A percentile compares a stretch with the other conserved stretches of the same genome.
phyloP scores from a whole-genome alignment of 2,113 vertebrate species.

The Catharus fuscescens region DNA sequence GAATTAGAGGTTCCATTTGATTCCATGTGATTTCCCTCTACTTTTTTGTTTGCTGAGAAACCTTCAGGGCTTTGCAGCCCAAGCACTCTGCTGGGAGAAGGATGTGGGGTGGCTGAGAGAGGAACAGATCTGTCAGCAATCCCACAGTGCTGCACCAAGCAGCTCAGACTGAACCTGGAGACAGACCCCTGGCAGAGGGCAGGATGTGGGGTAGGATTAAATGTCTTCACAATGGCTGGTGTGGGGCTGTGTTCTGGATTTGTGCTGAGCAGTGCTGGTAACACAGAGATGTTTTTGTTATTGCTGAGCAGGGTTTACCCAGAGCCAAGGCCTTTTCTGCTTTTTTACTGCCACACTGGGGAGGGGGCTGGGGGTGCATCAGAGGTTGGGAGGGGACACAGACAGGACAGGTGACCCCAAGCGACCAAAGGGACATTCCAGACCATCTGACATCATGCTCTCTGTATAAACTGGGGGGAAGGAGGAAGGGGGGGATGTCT shows the following conservation, averaged over 20 bases:
- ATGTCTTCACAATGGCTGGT: background rate
- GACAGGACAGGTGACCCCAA: background rate
- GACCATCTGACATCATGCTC: background rate
- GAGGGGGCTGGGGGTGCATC: no score
- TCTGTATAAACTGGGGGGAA: background rate
- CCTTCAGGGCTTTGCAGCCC: background rate
- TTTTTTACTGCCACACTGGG: no score
- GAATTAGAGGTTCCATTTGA: background rate
- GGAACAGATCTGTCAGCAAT: background rate
- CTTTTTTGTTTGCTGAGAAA: background rate
- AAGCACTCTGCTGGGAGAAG: background rate
- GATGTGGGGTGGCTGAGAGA: accelerated
- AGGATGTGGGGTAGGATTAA: background rate
- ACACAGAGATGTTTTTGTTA: background rate
- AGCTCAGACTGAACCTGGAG: background rate
- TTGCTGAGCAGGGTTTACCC: background rate
- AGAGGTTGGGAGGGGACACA: no score
- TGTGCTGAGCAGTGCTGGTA: background rate
- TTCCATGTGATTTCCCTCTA: background rate
- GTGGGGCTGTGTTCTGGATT: accelerated
- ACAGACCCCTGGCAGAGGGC: background rate
- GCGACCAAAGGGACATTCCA: background rate
- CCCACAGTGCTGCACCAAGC: background rate
- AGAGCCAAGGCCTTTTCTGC: background rate
- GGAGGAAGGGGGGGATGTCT: no score